Conservation (phyloP, 2,797 vertebrate species). For the Lithobates pipiens region DNA sequence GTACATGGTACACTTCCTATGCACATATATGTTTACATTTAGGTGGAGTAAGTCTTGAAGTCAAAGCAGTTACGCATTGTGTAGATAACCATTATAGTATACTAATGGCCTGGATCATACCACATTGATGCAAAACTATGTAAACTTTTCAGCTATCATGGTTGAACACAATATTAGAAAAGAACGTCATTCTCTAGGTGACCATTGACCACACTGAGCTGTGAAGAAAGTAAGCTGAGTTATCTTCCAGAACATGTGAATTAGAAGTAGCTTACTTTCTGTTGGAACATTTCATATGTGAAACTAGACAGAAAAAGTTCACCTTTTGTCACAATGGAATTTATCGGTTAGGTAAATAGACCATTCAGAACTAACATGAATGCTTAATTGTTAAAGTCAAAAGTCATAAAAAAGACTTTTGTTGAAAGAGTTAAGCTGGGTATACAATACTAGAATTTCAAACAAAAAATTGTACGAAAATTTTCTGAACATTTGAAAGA, state of each 20-base stretch:
- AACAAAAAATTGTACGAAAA: too few species aligned
- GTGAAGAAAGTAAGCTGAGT: background rate
- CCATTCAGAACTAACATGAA: too few species aligned
- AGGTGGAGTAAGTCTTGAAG: background rate
- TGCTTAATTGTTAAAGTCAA: too few species aligned
- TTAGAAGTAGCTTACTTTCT: background rate
- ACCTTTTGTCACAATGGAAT: too few species aligned
- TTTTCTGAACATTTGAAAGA: too few species aligned
- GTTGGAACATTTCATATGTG: background rate
- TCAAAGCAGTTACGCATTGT: background rate
- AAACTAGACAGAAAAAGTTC: too few species aligned
- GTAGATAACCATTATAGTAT: background rate
- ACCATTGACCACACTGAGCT: background rate
- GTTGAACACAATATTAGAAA: background rate
- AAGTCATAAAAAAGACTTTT: too few species aligned
- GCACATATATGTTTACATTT: too few species aligned
- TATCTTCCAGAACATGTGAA: background rate
- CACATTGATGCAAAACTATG: background rate
- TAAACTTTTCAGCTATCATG: background rate
- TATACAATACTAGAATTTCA: too few species aligned
- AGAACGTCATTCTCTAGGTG: background rate
- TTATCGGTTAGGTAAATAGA: too few species aligned
- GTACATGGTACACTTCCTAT: too few species aligned
- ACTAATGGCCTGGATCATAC: background rate
- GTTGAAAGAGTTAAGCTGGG: too few species aligned